Conservation (phyloP, 2,888 invertebrate species). For the Aphidius colemani region DNA sequence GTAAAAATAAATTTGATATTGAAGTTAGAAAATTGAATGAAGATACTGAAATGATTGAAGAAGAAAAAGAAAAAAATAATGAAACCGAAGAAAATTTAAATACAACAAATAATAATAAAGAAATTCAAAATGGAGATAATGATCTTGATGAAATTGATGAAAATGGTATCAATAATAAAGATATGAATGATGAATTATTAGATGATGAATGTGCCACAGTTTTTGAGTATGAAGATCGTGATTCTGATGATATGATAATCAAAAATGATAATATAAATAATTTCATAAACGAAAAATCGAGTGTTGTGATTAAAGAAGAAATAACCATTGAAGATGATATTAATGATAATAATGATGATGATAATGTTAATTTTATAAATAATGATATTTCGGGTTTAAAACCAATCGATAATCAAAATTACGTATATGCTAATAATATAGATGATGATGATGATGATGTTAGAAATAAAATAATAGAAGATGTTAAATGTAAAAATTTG, state of each 20-base stretch:
- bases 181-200: slow-evolving; percentile 31
- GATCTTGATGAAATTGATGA: slow-evolving; percentile 21
- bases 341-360: slow-evolving; percentile 30
- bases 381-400: too few species aligned
- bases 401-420: too few species aligned
- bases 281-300: too few species aligned
- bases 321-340: slow-evolving; percentile 27
- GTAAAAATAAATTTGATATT: slow-evolving; percentile 9
- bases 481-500: slow-evolving; percentile 13
- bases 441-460: slow-evolving; percentile 28
- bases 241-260: slow-evolving; percentile 48
- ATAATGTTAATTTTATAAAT: not conserved
- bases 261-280: too few species aligned
- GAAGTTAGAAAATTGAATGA: slow-evolving; percentile 26
- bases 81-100: slow-evolving; percentile 21
- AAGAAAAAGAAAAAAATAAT: slow-evolving; percentile 36
- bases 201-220: slow-evolving; percentile 52
- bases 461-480: slow-evolving; percentile 2
- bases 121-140: slow-evolving; percentile 34
- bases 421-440: not conserved
- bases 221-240: slow-evolving; percentile 50
- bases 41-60: slow-evolving; percentile 37
- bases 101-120: slow-evolving; percentile 31
- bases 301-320: slow-evolving; percentile 3
- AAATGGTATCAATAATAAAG: slow-evolving; percentile 23